Conservation (phyloP, 2,113 vertebrate genomes). For the Sapayoa aenigma region DNA sequence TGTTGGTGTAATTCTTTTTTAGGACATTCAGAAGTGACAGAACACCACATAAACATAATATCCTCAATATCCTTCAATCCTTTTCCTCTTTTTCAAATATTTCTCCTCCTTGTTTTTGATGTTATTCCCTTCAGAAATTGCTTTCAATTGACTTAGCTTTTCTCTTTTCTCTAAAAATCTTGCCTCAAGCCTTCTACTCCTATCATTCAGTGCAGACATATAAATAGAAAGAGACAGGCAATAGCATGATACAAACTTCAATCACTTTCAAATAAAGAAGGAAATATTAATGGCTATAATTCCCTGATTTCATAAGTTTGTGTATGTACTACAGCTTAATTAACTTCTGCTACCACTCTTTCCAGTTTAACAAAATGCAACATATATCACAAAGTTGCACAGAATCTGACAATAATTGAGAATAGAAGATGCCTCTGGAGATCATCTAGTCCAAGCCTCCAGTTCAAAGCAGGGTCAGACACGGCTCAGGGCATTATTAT, state of each 20-base stretch:
- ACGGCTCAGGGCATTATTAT: neutral
- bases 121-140: constrained; percentile 64
- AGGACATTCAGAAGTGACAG: constrained; percentile 34
- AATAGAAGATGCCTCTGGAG: neutral
- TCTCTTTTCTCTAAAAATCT: constrained; percentile 51
- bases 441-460: neutral
- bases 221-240: neutral
- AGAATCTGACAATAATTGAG: neutral
- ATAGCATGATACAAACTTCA: neutral
- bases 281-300: constrained; percentile 26
- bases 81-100: constrained; percentile 42
- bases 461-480: neutral
- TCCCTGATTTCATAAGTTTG: neutral
- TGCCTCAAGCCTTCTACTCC: constrained; percentile 42
- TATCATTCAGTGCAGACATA: constrained; percentile 41
- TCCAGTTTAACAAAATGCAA: neutral
- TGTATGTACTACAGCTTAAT: neutral
- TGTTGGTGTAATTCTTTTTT: constrained; percentile 11
- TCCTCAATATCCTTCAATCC: constrained; percentile 39
- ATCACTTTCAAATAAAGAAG: neutral
- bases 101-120: constrained; percentile 41
- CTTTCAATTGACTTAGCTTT: constrained; percentile 55
- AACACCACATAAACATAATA: constrained; percentile 45
- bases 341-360: neutral
- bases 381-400: neutral